Base-by-base conservation (phyloP, 2,888 invertebrate genomes). In the Drosophila dives region DNA sequence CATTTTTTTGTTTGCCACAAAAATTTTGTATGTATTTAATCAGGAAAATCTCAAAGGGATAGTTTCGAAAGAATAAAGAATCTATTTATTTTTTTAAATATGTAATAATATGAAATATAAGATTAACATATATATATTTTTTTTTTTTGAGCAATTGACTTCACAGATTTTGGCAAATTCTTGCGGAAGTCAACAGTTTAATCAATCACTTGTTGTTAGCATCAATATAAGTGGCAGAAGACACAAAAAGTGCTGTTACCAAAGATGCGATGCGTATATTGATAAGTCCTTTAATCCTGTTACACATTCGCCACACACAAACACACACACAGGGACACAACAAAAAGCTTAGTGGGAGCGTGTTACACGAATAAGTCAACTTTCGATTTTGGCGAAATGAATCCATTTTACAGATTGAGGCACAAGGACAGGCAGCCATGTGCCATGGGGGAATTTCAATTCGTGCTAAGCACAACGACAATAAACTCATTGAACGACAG, bases 341-440 rank as follows among this genome's bases (percentile, higher is more conserved):
- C 32, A 50, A 61, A 65, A 58, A 75, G 75, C 73, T 67, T 67
- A 67, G 62, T 50, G 42, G 66, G 26, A 11, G 42, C 64, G 68
- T 79, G 72, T 62, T 75, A 67, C 53, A 62, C 59, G 63, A 64
- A 54, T 56, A 86, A 89, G 77, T 81, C 89, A 86, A 86, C 87
- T 86, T 86, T 90, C 86, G 85, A 90, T 86, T 90, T 86, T 68
- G 49, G 11, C 66, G 70, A 81, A 89, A 86, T 90, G 90, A 90
- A 90, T 90, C 87, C 77, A 84, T 77, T 90, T 89, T 89, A 77
- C 68, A 86, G 89, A 84, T 90, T 89, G 82, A 67, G 81, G 64
- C 83, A 38, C 60, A 50, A 38, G 62, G 64, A 68, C 70, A 33
- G 48, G 36, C 32, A 36, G 40, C 32, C 33, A n/a, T 8, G 26